Conservation (phyloP, 92 coral and sea anemone species). For the Micromussa lordhowensis region DNA sequence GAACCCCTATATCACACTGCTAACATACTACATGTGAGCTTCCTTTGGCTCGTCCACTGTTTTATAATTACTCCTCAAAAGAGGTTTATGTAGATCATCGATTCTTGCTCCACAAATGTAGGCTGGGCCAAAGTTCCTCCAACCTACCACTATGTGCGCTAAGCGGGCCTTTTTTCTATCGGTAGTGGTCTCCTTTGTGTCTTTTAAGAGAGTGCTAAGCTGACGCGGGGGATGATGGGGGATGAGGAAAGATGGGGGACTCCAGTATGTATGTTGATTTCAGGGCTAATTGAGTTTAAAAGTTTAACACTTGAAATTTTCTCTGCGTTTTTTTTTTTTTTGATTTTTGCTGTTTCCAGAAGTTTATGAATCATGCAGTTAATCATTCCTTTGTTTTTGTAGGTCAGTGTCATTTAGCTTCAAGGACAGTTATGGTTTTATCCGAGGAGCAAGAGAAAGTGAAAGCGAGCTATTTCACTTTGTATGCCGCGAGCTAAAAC, state of each 20-base stretch:
- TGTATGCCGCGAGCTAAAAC: conserved; percentile 85
- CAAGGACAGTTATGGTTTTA: conserved; percentile 85
- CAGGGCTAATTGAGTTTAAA: too few species aligned
- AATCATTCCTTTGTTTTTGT: conserved; percentile 6
- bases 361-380: not conserved
- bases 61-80: not conserved
- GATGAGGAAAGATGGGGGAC: too few species aligned
- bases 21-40: not conserved
- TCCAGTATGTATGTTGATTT: too few species aligned
- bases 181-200: not conserved
- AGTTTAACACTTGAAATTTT: too few species aligned
- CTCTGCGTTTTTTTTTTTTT: too few species aligned
- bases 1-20: not conserved
- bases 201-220: too few species aligned
- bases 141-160: not conserved
- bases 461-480: conserved; percentile 89
- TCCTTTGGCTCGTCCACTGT: not conserved
- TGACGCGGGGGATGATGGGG: too few species aligned
- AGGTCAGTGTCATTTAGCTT: conserved; percentile 80
- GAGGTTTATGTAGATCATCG: not conserved
- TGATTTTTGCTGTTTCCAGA: too few species aligned
- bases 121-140: not conserved
- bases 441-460: conserved; percentile 87
- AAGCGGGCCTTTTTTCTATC: not conserved
- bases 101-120: too few species aligned